Evolutionary conservation across 2,113 vertebrate genomes (phyloP), one percentile per base, ranked within the genome.

Genomic region (Gymnorhina tibicen): DNA sequence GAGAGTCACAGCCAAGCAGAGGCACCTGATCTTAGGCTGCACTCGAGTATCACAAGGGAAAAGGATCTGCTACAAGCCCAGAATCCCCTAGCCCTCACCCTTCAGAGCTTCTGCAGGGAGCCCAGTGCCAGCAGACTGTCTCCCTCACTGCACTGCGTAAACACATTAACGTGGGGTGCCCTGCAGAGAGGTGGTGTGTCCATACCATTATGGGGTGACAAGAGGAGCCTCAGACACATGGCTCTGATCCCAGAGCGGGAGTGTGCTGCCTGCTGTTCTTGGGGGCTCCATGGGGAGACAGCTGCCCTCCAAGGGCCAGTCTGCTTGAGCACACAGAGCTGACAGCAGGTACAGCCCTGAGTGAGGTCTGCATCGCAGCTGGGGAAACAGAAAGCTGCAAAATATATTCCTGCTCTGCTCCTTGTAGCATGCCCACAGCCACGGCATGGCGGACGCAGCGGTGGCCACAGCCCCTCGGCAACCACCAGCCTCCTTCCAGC

Each of bases 391-490:
- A 80, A 60, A 68, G 39, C 58, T 79, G 62, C 41, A 73, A 42
- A 60, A 53, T 30, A 12, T 1, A 35, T 17, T 82, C 58, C 33
- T 67, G n/a, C 35, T 46, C 68, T 53, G 67, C 75, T 74, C 66
- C 26, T 41, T 20, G 14, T 30, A 18, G 80, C 0, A 0, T 41
- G 49, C 77, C 78, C 64, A 32, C 19, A 52, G 74, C n/a, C 1
- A 3, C 0, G 0, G 64, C 37, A 18, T 0, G 13, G 22, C 1
- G 0, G 20, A 42, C 69, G 17, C 82, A 39, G 46, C 1, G 0
- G 17, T 11, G 35, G 59, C 79, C 55, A 39, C 0, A 0, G 63
- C 37, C 42, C n/a, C 68, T 21, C 0, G 0, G 46, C 80, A 67
- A 13, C 55, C 83, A 83, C 46, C 72, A 63, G 73, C 37, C 68